These are phyloP conservation scores for Microcebus jonahi DNA, from an alignment of 2,113 vertebrate genomes.

Conservation along the genomic window DNA sequence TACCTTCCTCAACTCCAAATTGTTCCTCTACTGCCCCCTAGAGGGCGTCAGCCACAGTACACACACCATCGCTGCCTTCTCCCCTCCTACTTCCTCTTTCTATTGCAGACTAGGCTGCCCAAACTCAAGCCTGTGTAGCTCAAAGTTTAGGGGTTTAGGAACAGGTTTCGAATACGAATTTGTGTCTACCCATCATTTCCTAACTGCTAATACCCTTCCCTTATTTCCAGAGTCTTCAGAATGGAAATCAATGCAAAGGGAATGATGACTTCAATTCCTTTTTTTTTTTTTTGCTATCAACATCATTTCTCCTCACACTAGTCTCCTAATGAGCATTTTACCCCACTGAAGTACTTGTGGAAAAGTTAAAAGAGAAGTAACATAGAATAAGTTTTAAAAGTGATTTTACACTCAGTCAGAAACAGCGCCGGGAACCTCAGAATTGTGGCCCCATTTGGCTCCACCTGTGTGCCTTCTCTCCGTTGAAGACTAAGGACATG, in stretches of 20 bases:
- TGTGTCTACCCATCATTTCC: background rate
- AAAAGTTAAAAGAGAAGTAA: background rate
- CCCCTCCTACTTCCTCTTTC: background rate
- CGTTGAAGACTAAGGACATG: too few species aligned
- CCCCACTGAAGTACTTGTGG: background rate
- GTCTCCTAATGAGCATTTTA: background rate
- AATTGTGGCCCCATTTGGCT: too few species aligned
- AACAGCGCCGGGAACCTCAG: too few species aligned
- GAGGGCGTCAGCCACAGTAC: background rate
- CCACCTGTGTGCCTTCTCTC: too few species aligned
- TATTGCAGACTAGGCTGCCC: too few species aligned
- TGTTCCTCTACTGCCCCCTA: background rate
- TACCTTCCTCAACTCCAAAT: background rate
- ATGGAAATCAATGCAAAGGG: background rate
- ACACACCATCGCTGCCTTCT: background rate
- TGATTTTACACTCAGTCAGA: background rate
- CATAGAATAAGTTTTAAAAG: background rate
- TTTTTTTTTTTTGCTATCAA: background rate
- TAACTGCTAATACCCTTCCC: background rate
- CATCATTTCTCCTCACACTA: background rate
- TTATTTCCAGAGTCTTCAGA: background rate
- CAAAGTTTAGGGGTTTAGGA: background rate
- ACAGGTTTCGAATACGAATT: background rate
- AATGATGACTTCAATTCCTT: background rate
- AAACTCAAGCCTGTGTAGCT: background rate